A percentile compares a stretch with the other conserved stretches of the same genome.
phyloP scores from a whole-genome alignment of 2,113 vertebrate species.

The Crypturellus undulatus region DNA sequence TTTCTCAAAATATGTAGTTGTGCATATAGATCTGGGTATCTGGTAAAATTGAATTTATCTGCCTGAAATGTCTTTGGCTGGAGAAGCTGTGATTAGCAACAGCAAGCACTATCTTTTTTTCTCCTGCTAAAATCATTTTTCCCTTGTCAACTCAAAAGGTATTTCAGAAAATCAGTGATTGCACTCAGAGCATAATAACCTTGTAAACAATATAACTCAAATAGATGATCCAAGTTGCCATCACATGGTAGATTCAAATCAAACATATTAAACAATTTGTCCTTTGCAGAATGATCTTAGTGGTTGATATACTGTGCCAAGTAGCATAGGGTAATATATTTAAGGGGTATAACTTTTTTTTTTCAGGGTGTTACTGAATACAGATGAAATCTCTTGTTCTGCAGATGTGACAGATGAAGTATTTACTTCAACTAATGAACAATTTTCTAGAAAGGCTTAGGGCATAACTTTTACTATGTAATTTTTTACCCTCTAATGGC shows the following conservation, averaged over 20 bases:
- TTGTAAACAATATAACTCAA: constrained; percentile 39
- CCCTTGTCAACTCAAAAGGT: neutral
- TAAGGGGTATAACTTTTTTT: neutral
- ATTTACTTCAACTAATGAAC: neutral
- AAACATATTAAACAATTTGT: neutral
- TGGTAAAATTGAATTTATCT: neutral
- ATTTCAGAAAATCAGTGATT: constrained; percentile 10
- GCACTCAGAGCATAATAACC: neutral
- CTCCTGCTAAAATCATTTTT: neutral
- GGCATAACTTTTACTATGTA: neutral
- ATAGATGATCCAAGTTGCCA: neutral
- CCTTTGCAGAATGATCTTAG: neutral
- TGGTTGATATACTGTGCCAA: neutral
- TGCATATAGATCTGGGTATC: neutral
- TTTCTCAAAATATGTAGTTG: neutral
- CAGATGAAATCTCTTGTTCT: neutral
- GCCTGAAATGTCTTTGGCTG: neutral
- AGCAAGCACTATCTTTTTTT: neutral
- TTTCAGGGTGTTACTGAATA: neutral
- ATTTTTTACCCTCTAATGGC: neutral
- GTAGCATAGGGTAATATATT: neutral
- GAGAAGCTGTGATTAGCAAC: neutral
- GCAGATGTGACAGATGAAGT: neutral
- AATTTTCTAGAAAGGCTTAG: neutral
- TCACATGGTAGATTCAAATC: neutral